Evolutionary conservation across 2,113 vertebrate genomes (phyloP), one percentile per base, ranked within the genome.

Genomic region (Aspidoscelis tigris): DNA sequence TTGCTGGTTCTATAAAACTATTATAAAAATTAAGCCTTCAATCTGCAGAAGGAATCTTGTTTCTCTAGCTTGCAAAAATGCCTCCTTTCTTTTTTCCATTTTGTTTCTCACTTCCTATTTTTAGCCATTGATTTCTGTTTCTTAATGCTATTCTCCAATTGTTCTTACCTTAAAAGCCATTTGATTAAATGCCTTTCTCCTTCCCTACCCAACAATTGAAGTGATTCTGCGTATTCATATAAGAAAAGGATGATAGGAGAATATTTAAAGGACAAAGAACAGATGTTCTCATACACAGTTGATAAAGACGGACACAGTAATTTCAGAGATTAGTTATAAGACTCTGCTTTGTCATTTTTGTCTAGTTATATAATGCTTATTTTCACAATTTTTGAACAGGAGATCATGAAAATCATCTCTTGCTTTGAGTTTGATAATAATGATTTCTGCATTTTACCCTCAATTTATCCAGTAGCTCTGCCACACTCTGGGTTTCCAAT

Each of bases 101-200:
- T 88, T 76, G 24, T 77, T 4, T 71, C 7, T 50, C 58, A 61
- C 1, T 71, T 82, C 58, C 70, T 83, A 43, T 0, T 76, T 91
- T 88, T 50, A 58, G 43, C 18, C 0, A 0, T 21, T 47, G 69
- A 88, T 83, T 91, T 44, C 33, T 83, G 16, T 61, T 93, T 90
- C 43, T 79, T 75, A 82, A 3, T 43, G 65, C 58, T 83, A 87
- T 84, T 87, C 20, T 21, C 0, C 33, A 74, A 11, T 87, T 92
- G 79, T 89, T 89, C 47, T 55, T 76, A 83, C 79, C 79, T 90
- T 89, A 80, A 90, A 87, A 90, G 7, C 39, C 80, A 53, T 86
- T 86, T 84, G 77, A 89, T 69, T 82, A 33, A 82, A 89, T 73
- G 26, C 55, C 18, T 87, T 87, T 58, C 61, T 85, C 66, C 81